Evolutionary conservation across 1,140 invertebrate species (phyloP), one percentile per base, ranked within the genome.

Genomic region (Drosophila asahinai): DNA sequence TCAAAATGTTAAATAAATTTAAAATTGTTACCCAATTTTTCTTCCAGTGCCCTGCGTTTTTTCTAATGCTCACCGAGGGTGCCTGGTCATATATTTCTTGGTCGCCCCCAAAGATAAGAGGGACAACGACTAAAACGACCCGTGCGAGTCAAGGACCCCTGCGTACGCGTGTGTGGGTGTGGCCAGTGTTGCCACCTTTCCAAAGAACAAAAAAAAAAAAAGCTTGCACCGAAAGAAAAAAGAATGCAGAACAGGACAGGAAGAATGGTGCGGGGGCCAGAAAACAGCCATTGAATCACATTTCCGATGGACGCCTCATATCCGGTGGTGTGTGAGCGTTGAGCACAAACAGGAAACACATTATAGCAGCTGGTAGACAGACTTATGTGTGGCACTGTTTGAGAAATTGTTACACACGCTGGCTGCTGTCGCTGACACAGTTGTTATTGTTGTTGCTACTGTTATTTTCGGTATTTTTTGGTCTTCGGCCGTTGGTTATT

Each of bases 301-400:
- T 73, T 73, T 73, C 70, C 70, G 70, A 73, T 73, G 70, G 59
- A 58, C 49, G 58, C 78, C 81, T 90, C 84, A 89, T 89, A 89
- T 89, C 84, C 86, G 84, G 77, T 86, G 71, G 68, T 82, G 87
- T 84, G 76, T 81, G 80, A 87, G 84, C 81, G 84, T 80, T 82
- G 80, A 81, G 78, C 86, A 89, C 81, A 89, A 89, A 89, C 86
- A 89, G 86, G 86, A 89, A 89, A 91, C 81, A 89, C 86, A 89
- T 89, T 90, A 89, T 86, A 86, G 81, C 86, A 90, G 86, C 84
- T 86, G 86, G 81, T 89, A 90, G 86, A 87, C 79, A 89, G 86
- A 90, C 86, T 89, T 89, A 86, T 89, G 86, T 89, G 81, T 86
- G 80, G 86, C 81, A 90, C 86, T 90, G 81, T 89, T 77, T 89